Percentiles rank a stretch among this genome's conserved stretches.
Evolutionary conservation across 92 coral and sea anemone genomes (phyloP).

Genomic region (Siderastrea radians): DNA sequence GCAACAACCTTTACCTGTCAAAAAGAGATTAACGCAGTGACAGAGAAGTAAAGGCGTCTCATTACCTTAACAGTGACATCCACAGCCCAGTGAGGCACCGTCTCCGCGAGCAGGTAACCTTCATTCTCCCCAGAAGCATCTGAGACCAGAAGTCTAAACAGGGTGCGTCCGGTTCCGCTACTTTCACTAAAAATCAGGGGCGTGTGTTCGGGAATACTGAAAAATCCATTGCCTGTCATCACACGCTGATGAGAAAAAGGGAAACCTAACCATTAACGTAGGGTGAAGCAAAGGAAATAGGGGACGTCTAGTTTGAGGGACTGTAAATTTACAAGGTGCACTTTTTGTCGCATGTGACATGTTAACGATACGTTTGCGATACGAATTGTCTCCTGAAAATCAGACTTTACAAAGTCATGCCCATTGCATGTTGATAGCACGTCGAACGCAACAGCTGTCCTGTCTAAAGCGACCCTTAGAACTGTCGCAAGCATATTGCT

Average conservation of each 20-base stretch:
- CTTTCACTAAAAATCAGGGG: constrained; percentile 93
- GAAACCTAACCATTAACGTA: neutral
- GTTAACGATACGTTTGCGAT: no score
- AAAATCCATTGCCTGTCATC: constrained; percentile 90
- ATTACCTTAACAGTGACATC: constrained; percentile 95
- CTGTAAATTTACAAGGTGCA: no score
- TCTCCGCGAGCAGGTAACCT: constrained; percentile 90
- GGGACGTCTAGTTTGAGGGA: no score
- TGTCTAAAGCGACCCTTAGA: no score
- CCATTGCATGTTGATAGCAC: no score
- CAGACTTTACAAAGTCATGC: no score
- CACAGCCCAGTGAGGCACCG: constrained; percentile 92
- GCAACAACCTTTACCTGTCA: no score
- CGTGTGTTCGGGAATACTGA: constrained; percentile 91
- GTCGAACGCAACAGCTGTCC: no score
- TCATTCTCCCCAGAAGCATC: constrained; percentile 98
- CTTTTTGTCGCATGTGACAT: no score
- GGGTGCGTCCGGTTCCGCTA: constrained; percentile 91
- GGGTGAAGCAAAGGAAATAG: neutral
- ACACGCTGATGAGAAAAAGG: constrained; percentile 63
- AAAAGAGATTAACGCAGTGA: neutral
- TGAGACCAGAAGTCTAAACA: constrained; percentile 88
- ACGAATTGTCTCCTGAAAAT: no score
- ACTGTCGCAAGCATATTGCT: no score
- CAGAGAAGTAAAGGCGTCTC: neutral